phyloP scores from a whole-genome alignment of 2,113 vertebrate genomes.

The Peromyscus leucopus region DNA sequence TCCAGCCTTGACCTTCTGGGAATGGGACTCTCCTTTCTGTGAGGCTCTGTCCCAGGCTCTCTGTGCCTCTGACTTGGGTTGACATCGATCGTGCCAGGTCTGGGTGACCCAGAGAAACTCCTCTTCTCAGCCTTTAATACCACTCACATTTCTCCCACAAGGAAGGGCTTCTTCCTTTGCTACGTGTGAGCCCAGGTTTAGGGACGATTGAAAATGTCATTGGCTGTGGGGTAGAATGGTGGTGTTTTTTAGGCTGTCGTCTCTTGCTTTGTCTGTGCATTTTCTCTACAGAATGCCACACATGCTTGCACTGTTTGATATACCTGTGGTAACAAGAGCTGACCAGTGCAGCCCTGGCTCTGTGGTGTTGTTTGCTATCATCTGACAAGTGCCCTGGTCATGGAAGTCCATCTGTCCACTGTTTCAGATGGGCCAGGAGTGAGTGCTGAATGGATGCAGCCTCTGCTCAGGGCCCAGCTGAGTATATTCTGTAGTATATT shows the following conservation, averaged over 20 bases:
- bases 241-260: not conserved
- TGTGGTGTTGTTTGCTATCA: not conserved
- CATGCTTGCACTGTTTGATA: not conserved
- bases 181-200: not conserved
- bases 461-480: not conserved
- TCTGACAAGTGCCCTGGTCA: not conserved
- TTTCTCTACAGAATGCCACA: not conserved
- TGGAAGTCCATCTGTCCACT: not conserved
- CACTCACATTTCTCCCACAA: no score
- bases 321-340: not conserved
- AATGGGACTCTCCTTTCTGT: not conserved
- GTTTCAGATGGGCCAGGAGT: not conserved
- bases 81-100: not conserved
- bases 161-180: not conserved
- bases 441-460: not conserved
- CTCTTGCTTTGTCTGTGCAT: not conserved
- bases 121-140: not conserved
- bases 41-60: not conserved
- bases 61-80: not conserved
- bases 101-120: not conserved
- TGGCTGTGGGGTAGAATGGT: not conserved
- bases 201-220: no score
- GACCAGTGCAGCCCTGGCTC: not conserved
- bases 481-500: not conserved
- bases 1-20: not conserved